phyloP scores from a whole-genome alignment of 2,113 vertebrate genomes.

The Struthidea cinerea region DNA sequence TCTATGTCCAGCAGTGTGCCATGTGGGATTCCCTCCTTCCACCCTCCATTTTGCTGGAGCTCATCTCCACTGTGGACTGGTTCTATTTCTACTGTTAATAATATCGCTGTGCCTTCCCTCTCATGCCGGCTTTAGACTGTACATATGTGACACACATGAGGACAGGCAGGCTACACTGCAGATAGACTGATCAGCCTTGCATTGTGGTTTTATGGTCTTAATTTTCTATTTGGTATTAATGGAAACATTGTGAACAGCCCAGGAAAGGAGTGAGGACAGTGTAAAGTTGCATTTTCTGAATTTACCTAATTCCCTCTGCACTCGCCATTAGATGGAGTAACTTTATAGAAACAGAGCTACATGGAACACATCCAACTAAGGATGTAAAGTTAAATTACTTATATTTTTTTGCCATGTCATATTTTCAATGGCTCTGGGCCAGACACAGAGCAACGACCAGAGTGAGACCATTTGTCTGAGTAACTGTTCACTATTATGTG shows the following conservation, averaged over 20 bases:
- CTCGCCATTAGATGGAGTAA: background rate
- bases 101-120: fast-evolving
- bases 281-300: background rate
- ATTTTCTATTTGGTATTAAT: background rate
- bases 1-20: background rate
- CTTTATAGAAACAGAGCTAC: background rate
- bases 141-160: fast-evolving
- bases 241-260: background rate
- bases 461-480: background rate
- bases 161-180: background rate
- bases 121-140: background rate
- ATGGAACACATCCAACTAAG: background rate
- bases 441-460: background rate
- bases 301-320: background rate
- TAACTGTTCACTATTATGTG: background rate
- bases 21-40: background rate
- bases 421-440: background rate
- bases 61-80: background rate
- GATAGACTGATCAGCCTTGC: background rate
- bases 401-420: background rate
- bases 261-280: background rate
- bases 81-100: background rate
- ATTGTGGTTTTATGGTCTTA: background rate
- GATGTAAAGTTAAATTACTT: background rate
- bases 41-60: background rate